A percentile compares a stretch with the other conserved stretches of the same genome.
phyloP scores from a whole-genome alignment of 2,888 invertebrate species.

The Melieria picta region DNA sequence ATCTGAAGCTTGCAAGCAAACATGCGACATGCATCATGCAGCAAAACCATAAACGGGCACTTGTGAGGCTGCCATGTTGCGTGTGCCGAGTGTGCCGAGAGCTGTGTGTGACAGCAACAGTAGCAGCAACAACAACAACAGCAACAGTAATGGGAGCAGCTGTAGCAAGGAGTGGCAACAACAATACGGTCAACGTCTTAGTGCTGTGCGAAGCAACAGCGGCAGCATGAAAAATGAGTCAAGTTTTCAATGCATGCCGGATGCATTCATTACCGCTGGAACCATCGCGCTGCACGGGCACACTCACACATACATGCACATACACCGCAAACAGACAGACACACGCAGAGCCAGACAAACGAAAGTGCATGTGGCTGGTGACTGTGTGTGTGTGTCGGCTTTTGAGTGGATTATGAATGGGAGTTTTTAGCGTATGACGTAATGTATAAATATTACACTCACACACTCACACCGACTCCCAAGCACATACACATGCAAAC shows the following conservation, averaged over 20 bases:
- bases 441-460: not conserved
- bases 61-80: not conserved
- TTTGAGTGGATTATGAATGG: conserved; percentile 2
- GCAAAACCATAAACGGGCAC: not conserved
- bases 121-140: not conserved
- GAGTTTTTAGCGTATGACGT: conserved; percentile 1
- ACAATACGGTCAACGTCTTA: conserved; percentile 16
- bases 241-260: conserved; percentile 31
- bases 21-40: not conserved
- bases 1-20: not conserved
- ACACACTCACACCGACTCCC: no score
- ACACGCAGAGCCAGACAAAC: not conserved
- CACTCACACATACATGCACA: not conserved
- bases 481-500: not conserved
- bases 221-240: conserved; percentile 27
- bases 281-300: no score
- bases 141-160: not conserved
- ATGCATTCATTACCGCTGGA: conserved; percentile 26
- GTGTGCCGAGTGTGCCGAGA: no score
- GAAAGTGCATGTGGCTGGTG: not conserved
- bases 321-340: not conserved
- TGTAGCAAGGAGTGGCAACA: not conserved
- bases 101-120: no score
- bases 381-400: not conserved
- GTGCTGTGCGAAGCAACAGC: not conserved